Percentiles rank a stretch among this genome's conserved stretches.
Conservation (phyloP, 2,113 vertebrate species). For the Amphilophus citrinellus region DNA sequence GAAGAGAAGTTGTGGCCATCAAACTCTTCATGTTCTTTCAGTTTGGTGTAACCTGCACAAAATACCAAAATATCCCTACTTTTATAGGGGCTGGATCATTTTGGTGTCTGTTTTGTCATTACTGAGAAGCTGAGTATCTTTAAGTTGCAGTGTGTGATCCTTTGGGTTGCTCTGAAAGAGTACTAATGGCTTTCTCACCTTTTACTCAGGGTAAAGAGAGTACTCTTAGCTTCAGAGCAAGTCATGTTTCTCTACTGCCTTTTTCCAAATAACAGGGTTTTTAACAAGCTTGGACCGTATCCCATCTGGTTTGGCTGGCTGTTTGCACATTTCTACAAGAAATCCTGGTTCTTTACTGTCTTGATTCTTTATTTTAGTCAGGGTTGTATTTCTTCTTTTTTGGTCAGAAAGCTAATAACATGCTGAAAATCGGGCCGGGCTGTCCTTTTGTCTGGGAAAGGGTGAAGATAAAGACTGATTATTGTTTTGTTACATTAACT, state of each 20-base stretch:
- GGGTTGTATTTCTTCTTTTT: too few relatives aligned
- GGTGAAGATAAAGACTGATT: background rate
- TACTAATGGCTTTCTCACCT: constrained; percentile 25
- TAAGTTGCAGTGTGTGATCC: background rate
- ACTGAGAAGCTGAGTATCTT: background rate
- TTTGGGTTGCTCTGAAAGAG: background rate
- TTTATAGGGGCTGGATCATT: background rate
- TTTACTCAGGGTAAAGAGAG: constrained; percentile 11
- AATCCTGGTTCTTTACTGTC: constrained; percentile 20
- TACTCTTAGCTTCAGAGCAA: background rate
- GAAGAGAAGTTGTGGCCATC: background rate
- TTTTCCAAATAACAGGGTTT: constrained; percentile 40
- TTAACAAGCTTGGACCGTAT: constrained; percentile 19
- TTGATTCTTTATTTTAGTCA: constrained; percentile 5
- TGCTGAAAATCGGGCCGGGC: background rate
- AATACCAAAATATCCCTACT: background rate
- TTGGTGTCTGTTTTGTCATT: constrained; percentile 23
- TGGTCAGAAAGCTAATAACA: background rate
- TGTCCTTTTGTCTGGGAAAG: background rate
- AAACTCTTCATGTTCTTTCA: background rate
- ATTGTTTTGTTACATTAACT: background rate
- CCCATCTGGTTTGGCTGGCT: constrained; percentile 30
- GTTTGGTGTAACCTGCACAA: background rate
- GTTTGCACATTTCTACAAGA: background rate
- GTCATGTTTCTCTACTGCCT: constrained; percentile 7